These are phyloP conservation scores for Actinemys pallida DNA, from an alignment of 2,113 vertebrate species.

Conservation along the genomic window DNA sequence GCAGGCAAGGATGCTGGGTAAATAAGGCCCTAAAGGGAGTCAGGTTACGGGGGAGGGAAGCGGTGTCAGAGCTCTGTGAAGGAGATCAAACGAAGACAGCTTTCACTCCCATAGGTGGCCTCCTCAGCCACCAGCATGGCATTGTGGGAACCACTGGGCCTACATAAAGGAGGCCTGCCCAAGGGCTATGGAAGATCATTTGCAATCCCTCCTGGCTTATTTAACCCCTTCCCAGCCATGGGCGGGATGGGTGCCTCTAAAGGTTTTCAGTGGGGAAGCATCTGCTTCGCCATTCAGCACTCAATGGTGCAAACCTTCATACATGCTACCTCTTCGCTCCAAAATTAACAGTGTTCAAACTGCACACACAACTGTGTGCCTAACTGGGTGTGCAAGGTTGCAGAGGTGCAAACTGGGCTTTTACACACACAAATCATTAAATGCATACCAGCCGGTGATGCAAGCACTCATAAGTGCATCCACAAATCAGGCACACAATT, in stretches of 20 bases:
- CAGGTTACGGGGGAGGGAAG: background rate
- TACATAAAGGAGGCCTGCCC: background rate
- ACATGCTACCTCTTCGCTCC: background rate
- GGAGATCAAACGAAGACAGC: background rate
- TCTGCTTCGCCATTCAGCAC: background rate
- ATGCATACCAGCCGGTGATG: background rate
- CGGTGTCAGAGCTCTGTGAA: background rate
- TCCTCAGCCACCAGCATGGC: background rate
- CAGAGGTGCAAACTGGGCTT: background rate
- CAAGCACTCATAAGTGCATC: background rate
- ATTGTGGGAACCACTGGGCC: background rate
- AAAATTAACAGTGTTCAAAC: rapidly evolving
- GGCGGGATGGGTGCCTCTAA: background rate
- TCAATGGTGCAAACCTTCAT: rapidly evolving
- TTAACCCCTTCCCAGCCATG: background rate
- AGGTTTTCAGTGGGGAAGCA: background rate
- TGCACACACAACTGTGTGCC: background rate
- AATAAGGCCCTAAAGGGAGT: background rate
- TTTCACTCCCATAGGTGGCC: background rate
- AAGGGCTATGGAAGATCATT: background rate
- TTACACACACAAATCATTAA: background rate
- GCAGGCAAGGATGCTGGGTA: background rate
- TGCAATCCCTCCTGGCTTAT: background rate
- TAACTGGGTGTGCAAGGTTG: no score
- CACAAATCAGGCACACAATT: no score